Percentiles rank a stretch among this genome's conserved stretches.
These are phyloP conservation scores for Mythimna pallens DNA, from an alignment of 2,888 invertebrate genomes.

Conservation along the genomic window DNA sequence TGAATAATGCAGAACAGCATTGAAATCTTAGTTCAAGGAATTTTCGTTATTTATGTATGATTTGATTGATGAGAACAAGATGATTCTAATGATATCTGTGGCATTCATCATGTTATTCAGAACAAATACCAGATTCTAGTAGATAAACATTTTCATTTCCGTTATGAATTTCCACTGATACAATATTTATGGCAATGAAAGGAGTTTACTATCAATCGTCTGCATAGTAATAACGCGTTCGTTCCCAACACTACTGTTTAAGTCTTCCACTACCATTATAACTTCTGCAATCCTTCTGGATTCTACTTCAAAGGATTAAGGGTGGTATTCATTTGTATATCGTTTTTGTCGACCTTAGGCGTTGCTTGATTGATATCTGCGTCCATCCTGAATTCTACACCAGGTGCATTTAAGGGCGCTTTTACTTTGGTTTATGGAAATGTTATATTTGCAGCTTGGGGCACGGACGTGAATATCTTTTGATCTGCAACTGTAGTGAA, in stretches of 20 bases:
- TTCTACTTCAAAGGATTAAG: conserved; percentile 40
- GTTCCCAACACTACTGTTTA: conserved; percentile 55
- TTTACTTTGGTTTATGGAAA: conserved; percentile 53
- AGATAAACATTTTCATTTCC: conserved; percentile 44
- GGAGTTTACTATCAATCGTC: conserved; percentile 75
- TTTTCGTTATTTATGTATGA: conserved; percentile 15
- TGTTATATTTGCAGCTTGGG: conserved; percentile 55
- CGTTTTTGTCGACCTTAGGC: conserved; percentile 15
- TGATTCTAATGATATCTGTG: conserved; percentile 14
- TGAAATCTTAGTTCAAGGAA: conserved; percentile 17
- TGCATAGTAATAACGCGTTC: conserved; percentile 72
- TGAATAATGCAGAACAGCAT: conserved; percentile 9
- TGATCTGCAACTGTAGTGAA: conserved; percentile 85
- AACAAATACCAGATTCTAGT: conserved; percentile 30
- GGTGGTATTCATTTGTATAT: conserved; percentile 26
- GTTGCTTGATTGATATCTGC: conserved; percentile 38
- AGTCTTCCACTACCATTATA: conserved; percentile 10
- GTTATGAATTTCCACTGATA: conserved; percentile 48
- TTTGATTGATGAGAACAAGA: conserved; percentile 35
- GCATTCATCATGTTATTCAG: too few species aligned
- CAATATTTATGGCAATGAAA: conserved; percentile 56
- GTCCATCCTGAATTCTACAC: conserved; percentile 53
- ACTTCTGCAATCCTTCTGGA: conserved; percentile 24
- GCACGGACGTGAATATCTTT: conserved; percentile 86
- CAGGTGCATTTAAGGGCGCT: conserved; percentile 58